phyloP scores from a whole-genome alignment of 2,888 invertebrate genomes.

The Heteropelma amictum region DNA sequence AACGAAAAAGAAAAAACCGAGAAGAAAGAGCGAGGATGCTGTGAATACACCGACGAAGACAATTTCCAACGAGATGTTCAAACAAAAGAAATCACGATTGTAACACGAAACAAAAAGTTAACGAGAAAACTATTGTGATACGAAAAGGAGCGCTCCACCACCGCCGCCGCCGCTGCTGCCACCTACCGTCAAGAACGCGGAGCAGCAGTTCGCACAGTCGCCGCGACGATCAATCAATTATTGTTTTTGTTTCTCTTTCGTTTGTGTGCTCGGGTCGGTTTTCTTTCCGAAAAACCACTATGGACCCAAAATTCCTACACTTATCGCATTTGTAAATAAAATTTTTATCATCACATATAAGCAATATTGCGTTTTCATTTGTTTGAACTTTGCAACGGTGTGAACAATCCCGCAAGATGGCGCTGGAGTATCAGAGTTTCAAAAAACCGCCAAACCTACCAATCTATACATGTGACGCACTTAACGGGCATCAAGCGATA shows the following conservation, averaged over 20 bases:
- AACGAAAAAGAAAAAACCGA: background rate
- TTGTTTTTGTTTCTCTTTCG: constrained; percentile 23
- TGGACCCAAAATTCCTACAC: constrained; percentile 75
- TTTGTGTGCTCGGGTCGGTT: constrained; percentile 60
- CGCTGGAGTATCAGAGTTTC: too few relatives aligned
- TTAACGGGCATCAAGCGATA: too few relatives aligned
- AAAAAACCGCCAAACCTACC: too few relatives aligned
- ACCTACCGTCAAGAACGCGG: background rate
- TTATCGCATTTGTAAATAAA: constrained; percentile 78
- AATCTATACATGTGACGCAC: too few relatives aligned
- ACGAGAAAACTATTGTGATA: constrained; percentile 16
- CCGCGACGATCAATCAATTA: constrained; percentile 48
- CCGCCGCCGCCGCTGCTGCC: constrained; percentile 9
- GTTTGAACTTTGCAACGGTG: background rate
- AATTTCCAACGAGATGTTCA: background rate
- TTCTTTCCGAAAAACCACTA: constrained; percentile 72
- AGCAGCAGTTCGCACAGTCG: constrained; percentile 27
- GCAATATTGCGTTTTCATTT: background rate
- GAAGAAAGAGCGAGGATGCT: constrained; percentile 29
- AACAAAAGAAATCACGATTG: constrained; percentile 4
- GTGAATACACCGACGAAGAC: constrained; percentile 22
- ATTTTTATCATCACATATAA: constrained; percentile 76
- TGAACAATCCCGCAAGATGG: too few relatives aligned
- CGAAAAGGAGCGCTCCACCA: constrained; percentile 13
- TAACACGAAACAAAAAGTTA: constrained; percentile 5